Percentiles rank a stretch among this genome's conserved stretches.
phyloP scores from a whole-genome alignment of 2,797 vertebrate species.

The Phrynocephalus vlangalii region DNA sequence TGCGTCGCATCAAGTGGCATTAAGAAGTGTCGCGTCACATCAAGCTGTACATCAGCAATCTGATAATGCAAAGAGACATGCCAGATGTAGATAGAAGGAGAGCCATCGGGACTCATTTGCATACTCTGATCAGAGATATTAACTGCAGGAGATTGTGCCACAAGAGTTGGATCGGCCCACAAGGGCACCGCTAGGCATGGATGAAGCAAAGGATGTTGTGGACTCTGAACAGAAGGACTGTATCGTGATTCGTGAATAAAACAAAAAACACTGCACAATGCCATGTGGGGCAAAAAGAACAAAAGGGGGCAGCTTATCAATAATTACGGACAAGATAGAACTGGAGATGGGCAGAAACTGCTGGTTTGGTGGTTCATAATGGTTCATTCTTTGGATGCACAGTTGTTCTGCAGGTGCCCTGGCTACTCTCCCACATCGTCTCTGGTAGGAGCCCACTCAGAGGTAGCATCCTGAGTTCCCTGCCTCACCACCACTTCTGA shows the following conservation, averaged over 20 bases:
- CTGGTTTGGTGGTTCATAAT: no score
- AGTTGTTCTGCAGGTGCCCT: no score
- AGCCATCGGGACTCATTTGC: slow-evolving; percentile 59
- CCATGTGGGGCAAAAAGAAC: neutral
- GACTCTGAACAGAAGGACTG: neutral
- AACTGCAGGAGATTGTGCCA: slow-evolving; percentile 25
- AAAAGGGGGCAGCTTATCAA: neutral
- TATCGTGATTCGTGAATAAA: neutral
- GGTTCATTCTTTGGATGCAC: no score
- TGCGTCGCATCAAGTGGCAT: slow-evolving; percentile 41
- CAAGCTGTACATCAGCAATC: slow-evolving; percentile 48
- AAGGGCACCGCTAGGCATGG: slow-evolving; percentile 10
- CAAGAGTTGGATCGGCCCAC: slow-evolving; percentile 54
- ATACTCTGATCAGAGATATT: slow-evolving; percentile 28
- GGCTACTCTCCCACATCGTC: no score
- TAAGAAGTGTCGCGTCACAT: slow-evolving; percentile 47
- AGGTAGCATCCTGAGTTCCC: no score
- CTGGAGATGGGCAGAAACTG: no score
- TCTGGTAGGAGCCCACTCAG: no score
- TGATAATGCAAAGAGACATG: slow-evolving; percentile 40
- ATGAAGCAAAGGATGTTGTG: slow-evolving; percentile 42
- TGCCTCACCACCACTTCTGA: no score
- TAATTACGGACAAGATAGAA: neutral
- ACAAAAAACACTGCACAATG: neutral
- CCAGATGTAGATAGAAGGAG: slow-evolving; percentile 58